Conservation (phyloP, 2,888 invertebrate species). For the Notodonta dromedarius region DNA sequence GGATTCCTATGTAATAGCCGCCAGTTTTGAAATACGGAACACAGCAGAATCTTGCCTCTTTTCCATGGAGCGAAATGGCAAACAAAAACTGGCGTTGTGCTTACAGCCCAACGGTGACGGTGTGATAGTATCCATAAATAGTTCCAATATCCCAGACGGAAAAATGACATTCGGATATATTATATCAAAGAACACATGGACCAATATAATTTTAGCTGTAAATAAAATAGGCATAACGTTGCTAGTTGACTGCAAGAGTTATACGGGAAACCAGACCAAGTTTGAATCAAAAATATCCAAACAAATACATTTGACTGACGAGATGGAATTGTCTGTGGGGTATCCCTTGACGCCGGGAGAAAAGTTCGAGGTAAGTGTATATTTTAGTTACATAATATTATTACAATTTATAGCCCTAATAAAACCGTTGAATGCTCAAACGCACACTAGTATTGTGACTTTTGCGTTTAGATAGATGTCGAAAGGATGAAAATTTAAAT, state of each 20-base stretch:
- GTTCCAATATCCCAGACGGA: neutral
- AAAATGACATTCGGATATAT: neutral
- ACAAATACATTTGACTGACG: slow-evolving; percentile 1
- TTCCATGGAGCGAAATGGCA: neutral
- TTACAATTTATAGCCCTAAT: too few relatives aligned
- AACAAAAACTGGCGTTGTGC: neutral
- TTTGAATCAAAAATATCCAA: neutral
- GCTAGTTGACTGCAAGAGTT: neutral
- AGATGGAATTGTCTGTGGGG: neutral
- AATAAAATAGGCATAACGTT: neutral
- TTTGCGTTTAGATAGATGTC: too few relatives aligned
- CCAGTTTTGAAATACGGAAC: neutral
- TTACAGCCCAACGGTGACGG: neutral
- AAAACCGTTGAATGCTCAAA: too few relatives aligned
- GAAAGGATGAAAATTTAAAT: too few relatives aligned
- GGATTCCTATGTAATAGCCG: neutral
- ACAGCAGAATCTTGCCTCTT: neutral
- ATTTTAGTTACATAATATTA: too few relatives aligned
- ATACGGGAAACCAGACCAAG: neutral
- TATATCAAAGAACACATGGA: neutral
- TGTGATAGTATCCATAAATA: neutral
- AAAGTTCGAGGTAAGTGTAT: neutral
- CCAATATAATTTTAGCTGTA: neutral
- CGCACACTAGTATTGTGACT: too few relatives aligned
- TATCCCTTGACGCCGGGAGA: neutral